A percentile compares a stretch with the other conserved stretches of the same genome.
Evolutionary conservation across 2,888 invertebrate species (phyloP).

Genomic region (Norana najaformis): DNA sequence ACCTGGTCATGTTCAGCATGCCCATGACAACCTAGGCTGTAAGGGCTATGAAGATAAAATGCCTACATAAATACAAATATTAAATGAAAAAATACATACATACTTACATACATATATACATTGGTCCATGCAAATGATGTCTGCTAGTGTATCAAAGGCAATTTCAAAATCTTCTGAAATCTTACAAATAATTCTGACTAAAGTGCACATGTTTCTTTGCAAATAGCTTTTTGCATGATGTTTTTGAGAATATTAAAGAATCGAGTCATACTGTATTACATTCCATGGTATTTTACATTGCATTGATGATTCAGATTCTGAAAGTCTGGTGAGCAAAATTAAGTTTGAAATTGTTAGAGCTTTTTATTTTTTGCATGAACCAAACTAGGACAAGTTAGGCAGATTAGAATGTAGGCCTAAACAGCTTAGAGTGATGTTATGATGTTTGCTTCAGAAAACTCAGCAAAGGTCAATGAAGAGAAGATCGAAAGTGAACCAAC

Average conservation of each 20-base stretch:
- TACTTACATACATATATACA: too few relatives aligned
- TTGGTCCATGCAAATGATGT: background rate
- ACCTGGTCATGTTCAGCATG: background rate
- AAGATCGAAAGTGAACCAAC: constrained; percentile 65
- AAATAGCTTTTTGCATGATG: too few relatives aligned
- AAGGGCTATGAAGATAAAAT: too few relatives aligned
- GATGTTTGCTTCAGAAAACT: constrained; percentile 67
- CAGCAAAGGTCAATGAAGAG: constrained; percentile 82
- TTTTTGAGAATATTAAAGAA: too few relatives aligned
- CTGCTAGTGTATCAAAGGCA: background rate
- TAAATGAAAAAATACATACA: too few relatives aligned
- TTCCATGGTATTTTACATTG: too few relatives aligned
- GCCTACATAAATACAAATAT: too few relatives aligned
- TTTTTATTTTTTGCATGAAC: background rate
- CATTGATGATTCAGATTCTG: too few relatives aligned
- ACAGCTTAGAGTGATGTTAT: background rate
- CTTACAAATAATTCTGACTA: too few relatives aligned
- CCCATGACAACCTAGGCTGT: too few relatives aligned
- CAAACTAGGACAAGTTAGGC: background rate
- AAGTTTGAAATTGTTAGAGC: background rate
- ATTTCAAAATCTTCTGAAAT: background rate
- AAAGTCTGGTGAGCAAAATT: too few relatives aligned
- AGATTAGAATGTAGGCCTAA: background rate
- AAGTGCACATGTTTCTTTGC: background rate
- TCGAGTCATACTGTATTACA: too few relatives aligned